Conservation (phyloP, 2,888 invertebrate genomes). For the Yponomeuta sedellus region DNA sequence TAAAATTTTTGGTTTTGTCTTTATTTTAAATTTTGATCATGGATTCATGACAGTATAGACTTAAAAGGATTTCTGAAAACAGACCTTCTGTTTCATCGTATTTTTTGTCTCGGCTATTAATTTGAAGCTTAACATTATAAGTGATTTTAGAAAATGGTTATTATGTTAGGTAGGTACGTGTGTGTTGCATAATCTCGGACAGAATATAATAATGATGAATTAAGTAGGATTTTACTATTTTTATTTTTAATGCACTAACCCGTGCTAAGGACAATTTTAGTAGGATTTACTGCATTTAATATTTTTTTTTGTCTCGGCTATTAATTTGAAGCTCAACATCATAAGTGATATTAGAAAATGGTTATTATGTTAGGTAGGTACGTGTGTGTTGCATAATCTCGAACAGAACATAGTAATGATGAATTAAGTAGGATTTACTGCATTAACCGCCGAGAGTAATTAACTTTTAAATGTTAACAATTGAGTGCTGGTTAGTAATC, state of each 20-base stretch:
- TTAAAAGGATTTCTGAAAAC: too few species aligned
- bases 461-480: too few species aligned
- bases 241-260: too few species aligned
- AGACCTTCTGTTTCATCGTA: neutral
- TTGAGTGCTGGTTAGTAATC: too few species aligned
- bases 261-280: too few species aligned
- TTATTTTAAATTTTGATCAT: too few species aligned
- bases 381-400: neutral
- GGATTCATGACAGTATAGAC: too few species aligned
- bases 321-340: neutral
- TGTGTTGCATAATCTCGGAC: neutral
- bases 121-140: neutral
- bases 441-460: too few species aligned
- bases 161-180: neutral
- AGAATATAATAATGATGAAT: neutral
- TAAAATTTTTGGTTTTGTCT: too few species aligned
- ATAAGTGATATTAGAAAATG: neutral
- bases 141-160: neutral
- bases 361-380: neutral
- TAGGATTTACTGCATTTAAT: too few species aligned
- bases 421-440: neutral
- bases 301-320: neutral
- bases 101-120: neutral
- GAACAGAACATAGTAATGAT: neutral
- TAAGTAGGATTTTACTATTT: too few species aligned